Evolutionary conservation across 2,113 vertebrate species (phyloP), one percentile per base, ranked within the genome.

Genomic region (Oryzias curvinotus): DNA sequence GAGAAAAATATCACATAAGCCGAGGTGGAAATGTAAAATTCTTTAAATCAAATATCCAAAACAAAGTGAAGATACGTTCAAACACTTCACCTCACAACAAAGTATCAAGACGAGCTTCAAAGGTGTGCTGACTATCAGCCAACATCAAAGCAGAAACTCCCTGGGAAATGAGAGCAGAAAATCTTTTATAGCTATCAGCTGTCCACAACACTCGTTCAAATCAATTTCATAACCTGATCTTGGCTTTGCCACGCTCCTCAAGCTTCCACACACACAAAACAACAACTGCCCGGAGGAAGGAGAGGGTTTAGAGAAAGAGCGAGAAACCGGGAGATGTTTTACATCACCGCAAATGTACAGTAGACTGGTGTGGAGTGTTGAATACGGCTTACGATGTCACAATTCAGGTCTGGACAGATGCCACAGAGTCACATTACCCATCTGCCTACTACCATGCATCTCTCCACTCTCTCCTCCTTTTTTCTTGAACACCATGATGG

Each of bases 151-250:
- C 68, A 86, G 87, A 82, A 88, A 81, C 83, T 91, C 81, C 79
- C 66, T 71, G 80, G 81, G 88, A 91, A 85, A 90, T 85, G 77
- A 78, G 84, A 83, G 64, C n/a, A 74, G 82, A 82, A 84, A 82
- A 81, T 88, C 77, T 88, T 88, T 90, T 83, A 87, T 75, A 81
- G 83, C 80, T 87, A 89, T 91, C 88, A 89, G 88, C 90, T 88
- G 90, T 85, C 81, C 78, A 89, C 81, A 88, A 89, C 85, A 86
- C 84, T 90, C 85, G 84, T 90, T 90, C 76, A 68, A 90, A 92
- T 90, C 84, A 88, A 90, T 89, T 91, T 87, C 76, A 79, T 88
- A 92, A 92, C 87, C 85, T 85, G 86, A 91, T 90, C 88, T 89
- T 17, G 57, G 75, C 80, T 85, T 86, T 83, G 87, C 82, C 83